Evolutionary conservation across 2,113 vertebrate genomes (phyloP), one percentile per base, ranked within the genome.

Genomic region (Hyaena hyaena): DNA sequence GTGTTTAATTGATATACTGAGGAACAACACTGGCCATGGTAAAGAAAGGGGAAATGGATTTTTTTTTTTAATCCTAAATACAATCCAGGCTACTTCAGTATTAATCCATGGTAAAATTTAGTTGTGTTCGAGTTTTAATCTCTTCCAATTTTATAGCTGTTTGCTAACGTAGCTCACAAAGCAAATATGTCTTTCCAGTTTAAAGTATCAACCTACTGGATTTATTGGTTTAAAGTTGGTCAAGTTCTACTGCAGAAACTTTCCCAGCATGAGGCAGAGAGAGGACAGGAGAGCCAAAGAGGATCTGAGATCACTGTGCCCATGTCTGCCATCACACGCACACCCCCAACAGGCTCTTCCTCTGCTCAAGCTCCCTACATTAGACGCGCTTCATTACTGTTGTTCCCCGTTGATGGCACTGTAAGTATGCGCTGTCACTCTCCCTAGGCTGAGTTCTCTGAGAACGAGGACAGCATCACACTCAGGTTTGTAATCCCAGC

Each of bases 141-240:
- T 89, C 71, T 92, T 94, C 11, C 80, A 88, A 71, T 33, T 88
- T 68, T 65, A 63, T 0, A 86, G 1, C 68, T 68, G 17, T 95
- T 93, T 80, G 31, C 31, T 82, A 65, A 85, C 65, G 28, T 86
- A 89, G 24, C 82, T 71, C 61, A 86, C 35, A 95, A 88, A 87
- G 48, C 17, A 95, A 95, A 91, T 10, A 65, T 53, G 4, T 53
- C 68, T 58, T 58, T 68, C 31, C 68, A 83, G 33, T 2, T 61
- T 74, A 28, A 79, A 58, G n/a, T 33, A 58, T 0, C 10, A 85
- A 63, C 81, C 71, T 63, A 4, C 19, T n/a, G 55, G 15, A 61
- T 33, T 33, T n/a, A n/a, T 0, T 24, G 35, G 63, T 26, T 74
- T 69, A 7, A 33, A 14, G 43, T 7, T 28, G 26, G 24, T 45